A percentile compares a stretch with the other conserved stretches of the same genome.
Conservation (phyloP, 2,113 vertebrate species). For the Eudorcas thomsonii region DNA sequence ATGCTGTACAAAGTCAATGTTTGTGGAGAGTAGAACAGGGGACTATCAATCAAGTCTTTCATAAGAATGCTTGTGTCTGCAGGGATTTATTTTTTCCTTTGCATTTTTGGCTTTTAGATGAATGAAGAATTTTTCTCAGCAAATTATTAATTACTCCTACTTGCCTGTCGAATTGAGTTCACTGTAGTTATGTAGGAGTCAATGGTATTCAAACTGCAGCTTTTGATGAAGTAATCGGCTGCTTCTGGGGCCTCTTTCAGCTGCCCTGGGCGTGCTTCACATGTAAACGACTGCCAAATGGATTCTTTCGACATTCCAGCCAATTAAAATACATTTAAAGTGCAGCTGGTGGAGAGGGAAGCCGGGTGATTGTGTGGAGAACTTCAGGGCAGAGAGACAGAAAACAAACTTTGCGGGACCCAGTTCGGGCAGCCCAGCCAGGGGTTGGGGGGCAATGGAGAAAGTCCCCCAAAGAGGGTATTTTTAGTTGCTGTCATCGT, state of each 20-base stretch:
- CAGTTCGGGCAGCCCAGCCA: neutral
- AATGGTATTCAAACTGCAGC: slow-evolving; percentile 77
- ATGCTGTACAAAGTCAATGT: slow-evolving; percentile 72
- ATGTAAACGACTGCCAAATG: slow-evolving; percentile 90
- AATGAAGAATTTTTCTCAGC: slow-evolving; percentile 73
- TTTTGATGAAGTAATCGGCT: slow-evolving; percentile 86
- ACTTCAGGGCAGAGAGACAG: slow-evolving; percentile 74
- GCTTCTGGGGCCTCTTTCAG: slow-evolving; percentile 85
- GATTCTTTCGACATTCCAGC: slow-evolving; percentile 87
- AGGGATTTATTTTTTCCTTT: slow-evolving; percentile 21
- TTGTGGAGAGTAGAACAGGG: slow-evolving; percentile 58
- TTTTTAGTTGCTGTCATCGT: slow-evolving; percentile 65
- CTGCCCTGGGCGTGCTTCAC: slow-evolving; percentile 89
- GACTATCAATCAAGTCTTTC: slow-evolving; percentile 51
- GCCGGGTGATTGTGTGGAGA: slow-evolving; percentile 70
- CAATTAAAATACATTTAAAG: slow-evolving; percentile 88
- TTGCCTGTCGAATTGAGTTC: slow-evolving; percentile 70
- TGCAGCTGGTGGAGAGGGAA: slow-evolving; percentile 82
- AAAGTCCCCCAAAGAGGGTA: slow-evolving; percentile 59
- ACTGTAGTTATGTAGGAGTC: slow-evolving; percentile 79
- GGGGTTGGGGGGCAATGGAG: slow-evolving; percentile 51
- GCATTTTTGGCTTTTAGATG: slow-evolving; percentile 53
- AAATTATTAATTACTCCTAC: slow-evolving; percentile 79
- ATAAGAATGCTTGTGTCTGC: slow-evolving; percentile 24
- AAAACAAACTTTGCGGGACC: slow-evolving; percentile 72